Conservation (phyloP, 2,888 invertebrate species). For the Lithophane leautieri region DNA sequence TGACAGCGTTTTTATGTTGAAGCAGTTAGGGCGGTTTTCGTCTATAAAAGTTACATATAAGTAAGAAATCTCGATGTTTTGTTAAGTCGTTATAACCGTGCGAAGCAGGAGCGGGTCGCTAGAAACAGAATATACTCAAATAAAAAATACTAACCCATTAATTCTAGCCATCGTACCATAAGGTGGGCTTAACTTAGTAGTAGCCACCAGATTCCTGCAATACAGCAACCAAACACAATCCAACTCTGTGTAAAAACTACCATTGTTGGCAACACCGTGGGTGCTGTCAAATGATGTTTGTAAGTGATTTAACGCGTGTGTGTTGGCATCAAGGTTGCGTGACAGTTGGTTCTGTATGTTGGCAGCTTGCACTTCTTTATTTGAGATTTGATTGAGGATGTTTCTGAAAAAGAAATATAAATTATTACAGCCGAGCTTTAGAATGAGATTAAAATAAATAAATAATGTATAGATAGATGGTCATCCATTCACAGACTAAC, state of each 20-base stretch:
- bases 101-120: no score
- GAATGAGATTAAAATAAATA: no score
- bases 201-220: slow-evolving; percentile 89
- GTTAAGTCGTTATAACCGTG: no score
- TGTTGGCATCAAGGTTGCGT: slow-evolving; percentile 82
- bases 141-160: slow-evolving; percentile 86
- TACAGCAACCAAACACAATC: slow-evolving; percentile 91
- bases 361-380: slow-evolving; percentile 70
- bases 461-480: no score
- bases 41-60: no score
- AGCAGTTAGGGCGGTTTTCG: no score
- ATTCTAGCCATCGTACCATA: slow-evolving; percentile 91
- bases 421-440: background rate
- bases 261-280: slow-evolving; percentile 71
- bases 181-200: slow-evolving; percentile 87
- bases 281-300: slow-evolving; percentile 77
- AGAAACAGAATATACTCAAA: background rate
- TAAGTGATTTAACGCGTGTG: slow-evolving; percentile 81
- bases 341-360: slow-evolving; percentile 80
- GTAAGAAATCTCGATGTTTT: no score
- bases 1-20: no score
- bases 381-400: slow-evolving; percentile 79
- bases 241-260: slow-evolving; percentile 80
- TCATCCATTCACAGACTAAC: no score
- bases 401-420: slow-evolving; percentile 72